Evolutionary conservation across 2,113 vertebrate species (phyloP), one percentile per base, ranked within the genome.

Genomic region (Tetrao urogallus): DNA sequence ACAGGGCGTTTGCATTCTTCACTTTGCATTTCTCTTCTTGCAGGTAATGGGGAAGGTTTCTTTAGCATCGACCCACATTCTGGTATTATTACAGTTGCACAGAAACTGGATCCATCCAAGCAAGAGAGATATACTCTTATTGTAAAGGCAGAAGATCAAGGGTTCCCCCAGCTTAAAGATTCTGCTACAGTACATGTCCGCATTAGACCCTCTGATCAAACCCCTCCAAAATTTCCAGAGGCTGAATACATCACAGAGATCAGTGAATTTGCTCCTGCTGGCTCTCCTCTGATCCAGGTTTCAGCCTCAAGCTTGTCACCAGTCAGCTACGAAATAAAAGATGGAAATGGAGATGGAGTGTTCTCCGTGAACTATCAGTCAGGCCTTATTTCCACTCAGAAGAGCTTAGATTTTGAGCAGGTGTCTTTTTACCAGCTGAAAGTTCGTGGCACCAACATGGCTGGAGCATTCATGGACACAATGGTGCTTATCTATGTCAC

Each of bases 311-410:
- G 98, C 75, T 97, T 98, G 16, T 98, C 98, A 16, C 97, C 98
- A 13, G 98, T 99, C 56, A 98, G 98, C 91, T 99, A 99, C 61
- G 98, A 98, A 88, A 98, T 99, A 80, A 98, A 98, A 96, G 98
- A 98, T 36, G 99, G 99, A 40, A 98, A 99, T 72, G 95, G 92
- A 43, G 97, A 98, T 22, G 97, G 97, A 7, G 98, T 98, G 2
- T 99, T 99, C 91, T 97, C 97, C 47, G 98, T 99, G 84, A 99
- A 99, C 94, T 97, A 98, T 18, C 98, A 98, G 88, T 99, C 98
- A 3, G 99, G 99, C n/a, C 96, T 98, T 28, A 97, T 99, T 79
- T 98, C 98, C 24, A 96, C 98, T 40, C 97, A 97, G 89, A 98
- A 97, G 82, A 96, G 56, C 24, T 95, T 99, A 45, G 98, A 99